Percentiles rank a stretch among this genome's conserved stretches.
Evolutionary conservation across 2,888 invertebrate species (phyloP).

Genomic region (Archips xylosteana): DNA sequence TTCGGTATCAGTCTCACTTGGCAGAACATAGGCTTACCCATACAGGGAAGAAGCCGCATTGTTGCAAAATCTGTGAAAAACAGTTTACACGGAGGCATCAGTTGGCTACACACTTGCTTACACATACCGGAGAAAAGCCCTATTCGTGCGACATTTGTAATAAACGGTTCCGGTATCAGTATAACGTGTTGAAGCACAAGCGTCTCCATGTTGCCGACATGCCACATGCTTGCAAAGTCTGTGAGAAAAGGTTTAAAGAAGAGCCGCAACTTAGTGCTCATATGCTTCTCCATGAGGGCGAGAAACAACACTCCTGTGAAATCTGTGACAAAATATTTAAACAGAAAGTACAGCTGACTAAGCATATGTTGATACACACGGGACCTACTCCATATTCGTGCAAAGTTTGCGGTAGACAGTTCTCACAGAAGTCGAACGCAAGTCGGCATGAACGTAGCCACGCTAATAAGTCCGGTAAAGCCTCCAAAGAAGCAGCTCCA

Average conservation of each 20-base stretch:
- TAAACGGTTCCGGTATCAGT: slow-evolving; percentile 1
- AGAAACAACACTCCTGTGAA: background rate
- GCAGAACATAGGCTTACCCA: background rate
- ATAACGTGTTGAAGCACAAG: background rate
- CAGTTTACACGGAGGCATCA: background rate
- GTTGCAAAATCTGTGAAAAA: background rate
- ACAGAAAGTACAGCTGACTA: slow-evolving; percentile 1
- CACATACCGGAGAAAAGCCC: background rate
- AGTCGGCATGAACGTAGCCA: background rate
- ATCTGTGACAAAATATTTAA: background rate
- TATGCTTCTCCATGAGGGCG: background rate
- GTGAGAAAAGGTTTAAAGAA: background rate
- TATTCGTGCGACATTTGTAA: background rate
- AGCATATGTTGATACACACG: background rate
- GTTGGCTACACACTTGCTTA: background rate
- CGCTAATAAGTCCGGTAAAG: background rate
- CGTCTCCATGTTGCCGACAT: background rate
- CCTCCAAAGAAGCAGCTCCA: background rate
- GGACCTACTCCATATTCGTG: background rate
- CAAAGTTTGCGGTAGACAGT: background rate
- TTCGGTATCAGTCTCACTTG: background rate
- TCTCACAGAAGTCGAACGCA: background rate
- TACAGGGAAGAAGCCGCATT: background rate
- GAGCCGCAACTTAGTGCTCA: background rate
- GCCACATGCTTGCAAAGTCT: background rate